These are phyloP conservation scores for Callithrix jacchus DNA, from an alignment of 2,113 vertebrate genomes.

Conservation along the genomic window DNA sequence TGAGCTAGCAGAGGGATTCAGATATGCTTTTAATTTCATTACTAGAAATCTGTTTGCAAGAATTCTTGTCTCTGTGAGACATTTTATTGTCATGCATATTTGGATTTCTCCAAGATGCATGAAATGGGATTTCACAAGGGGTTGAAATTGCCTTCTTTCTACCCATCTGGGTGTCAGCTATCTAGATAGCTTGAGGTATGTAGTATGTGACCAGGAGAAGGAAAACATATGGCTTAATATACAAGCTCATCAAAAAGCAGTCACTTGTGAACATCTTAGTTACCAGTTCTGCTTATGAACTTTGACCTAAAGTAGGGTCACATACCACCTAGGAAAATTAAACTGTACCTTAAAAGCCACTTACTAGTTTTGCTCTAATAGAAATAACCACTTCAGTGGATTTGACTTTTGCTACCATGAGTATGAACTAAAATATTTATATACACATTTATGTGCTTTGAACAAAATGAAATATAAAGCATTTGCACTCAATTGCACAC, in stretches of 20 bases:
- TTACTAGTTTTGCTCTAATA: constrained; percentile 7
- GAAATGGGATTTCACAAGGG: constrained; percentile 23
- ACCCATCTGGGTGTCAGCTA: not conserved
- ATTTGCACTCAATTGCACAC: not conserved
- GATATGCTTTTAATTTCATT: constrained; percentile 66
- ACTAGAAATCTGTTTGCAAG: constrained; percentile 53
- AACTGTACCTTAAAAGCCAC: constrained; percentile 45
- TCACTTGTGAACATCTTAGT: constrained; percentile 10
- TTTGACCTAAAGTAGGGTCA: constrained; percentile 48
- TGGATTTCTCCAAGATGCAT: constrained; percentile 48
- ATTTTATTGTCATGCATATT: constrained; percentile 40
- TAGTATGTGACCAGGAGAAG: constrained; percentile 28
- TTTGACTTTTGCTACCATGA: constrained; percentile 43
- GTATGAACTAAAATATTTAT: constrained; percentile 54
- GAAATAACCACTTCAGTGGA: constrained; percentile 10
- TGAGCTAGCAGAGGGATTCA: not conserved
- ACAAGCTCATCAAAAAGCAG: constrained; percentile 59
- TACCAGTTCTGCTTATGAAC: constrained; percentile 66
- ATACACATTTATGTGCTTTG: constrained; percentile 14
- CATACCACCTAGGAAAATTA: not conserved
- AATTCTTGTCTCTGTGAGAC: constrained; percentile 41
- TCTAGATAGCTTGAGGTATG: constrained; percentile 25
- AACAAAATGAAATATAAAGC: constrained; percentile 7
- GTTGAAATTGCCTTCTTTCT: constrained; percentile 37
- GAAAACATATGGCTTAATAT: constrained; percentile 61